Conservation (phyloP, 2,888 invertebrate genomes). For the Eupeodes latifasciatus region DNA sequence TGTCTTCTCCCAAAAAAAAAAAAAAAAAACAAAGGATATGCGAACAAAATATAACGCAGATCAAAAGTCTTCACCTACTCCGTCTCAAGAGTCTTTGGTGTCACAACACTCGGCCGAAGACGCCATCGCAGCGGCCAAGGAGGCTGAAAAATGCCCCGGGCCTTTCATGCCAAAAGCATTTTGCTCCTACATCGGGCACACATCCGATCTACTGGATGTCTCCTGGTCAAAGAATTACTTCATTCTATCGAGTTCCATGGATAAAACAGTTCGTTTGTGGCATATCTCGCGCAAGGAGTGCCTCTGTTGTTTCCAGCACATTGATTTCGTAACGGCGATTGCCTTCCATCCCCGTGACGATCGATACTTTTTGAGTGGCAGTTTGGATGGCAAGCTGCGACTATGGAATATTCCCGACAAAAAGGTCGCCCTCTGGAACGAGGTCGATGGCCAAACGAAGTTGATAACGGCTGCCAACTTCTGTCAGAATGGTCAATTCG, state of each 20-base stretch:
- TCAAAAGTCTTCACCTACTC: constrained; percentile 94
- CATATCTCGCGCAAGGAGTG: constrained; percentile 98
- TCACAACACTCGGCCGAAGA: constrained; percentile 90
- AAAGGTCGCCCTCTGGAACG: constrained; percentile 99
- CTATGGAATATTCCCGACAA: constrained; percentile 99
- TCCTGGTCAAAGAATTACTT: constrained; percentile 99
- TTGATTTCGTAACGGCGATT: constrained; percentile 99
- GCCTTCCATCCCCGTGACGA: constrained; percentile 98
- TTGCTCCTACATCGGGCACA: constrained; percentile 96
- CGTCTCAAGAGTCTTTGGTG: constrained; percentile 95
- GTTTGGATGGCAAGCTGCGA: constrained; percentile 98
- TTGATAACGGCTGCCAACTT: constrained; percentile 98
- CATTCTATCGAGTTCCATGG: constrained; percentile 98
- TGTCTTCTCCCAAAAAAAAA: too few species aligned
- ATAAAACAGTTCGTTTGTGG: constrained; percentile 98
- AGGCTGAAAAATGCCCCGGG: constrained; percentile 87
- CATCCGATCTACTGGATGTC: constrained; percentile 97
- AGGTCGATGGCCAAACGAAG: constrained; percentile 96
- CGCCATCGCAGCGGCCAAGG: constrained; percentile 85
- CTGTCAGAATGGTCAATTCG: constrained; percentile 98
- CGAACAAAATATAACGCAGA: constrained; percentile 97
- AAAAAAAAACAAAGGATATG: constrained; percentile 89
- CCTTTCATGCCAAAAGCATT: constrained; percentile 96
- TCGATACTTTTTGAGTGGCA: constrained; percentile 96
- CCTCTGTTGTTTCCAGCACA: constrained; percentile 99